Base-by-base conservation (phyloP, 2,797 vertebrate species). In the Artibeus lituratus region DNA sequence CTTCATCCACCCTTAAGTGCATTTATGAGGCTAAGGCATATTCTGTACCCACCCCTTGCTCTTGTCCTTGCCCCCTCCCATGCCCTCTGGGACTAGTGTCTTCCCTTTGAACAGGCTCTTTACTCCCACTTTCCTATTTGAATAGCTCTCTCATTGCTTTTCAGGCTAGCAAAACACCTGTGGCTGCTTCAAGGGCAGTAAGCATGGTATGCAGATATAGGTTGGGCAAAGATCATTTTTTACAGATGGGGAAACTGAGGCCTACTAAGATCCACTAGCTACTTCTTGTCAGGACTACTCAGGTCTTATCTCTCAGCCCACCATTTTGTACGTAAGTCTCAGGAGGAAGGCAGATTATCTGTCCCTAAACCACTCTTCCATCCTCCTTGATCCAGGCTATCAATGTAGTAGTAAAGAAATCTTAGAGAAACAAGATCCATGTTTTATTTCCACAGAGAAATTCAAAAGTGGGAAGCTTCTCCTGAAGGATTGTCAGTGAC, bases 381-480 rank as follows among this genome's bases (percentile, higher is more conserved):
- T 24, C 26, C 44, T 26, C 69, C 72, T 42, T 21, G 77, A 51
- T 29, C 80, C 19, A 12, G 89, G 47, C 80, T 74, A 47, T 51
- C 37, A 4, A 5, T 3, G 11, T 10, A 22, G 9, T 24, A n/a
- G 15, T 49, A 67, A 95, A 86, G 62, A 94, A 32, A 59, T 29
- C n/a, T 15, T 53, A 19, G 35, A 85, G 86, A 76, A 94, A 84
- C 29, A 67, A 94, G 80, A 72, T 55, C 67, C 11, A 4, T 53
- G 29, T 92, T 98, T 98, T 97, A 98, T 97, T 97, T 97, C 85
- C 57, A 77, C 47, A 57, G 73, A 83, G 57, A 91, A 92, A 92
- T 51, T 76, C 35, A 16, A 82, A 74, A 94, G 93, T 10, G 62
- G 81, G 49, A 67, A 24, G 2, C 2, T 19, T n/a, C 37, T n/a